A percentile compares a stretch with the other conserved stretches of the same genome.
Conservation (phyloP, 2,888 invertebrate genomes). For the Emmelina monodactyla region DNA sequence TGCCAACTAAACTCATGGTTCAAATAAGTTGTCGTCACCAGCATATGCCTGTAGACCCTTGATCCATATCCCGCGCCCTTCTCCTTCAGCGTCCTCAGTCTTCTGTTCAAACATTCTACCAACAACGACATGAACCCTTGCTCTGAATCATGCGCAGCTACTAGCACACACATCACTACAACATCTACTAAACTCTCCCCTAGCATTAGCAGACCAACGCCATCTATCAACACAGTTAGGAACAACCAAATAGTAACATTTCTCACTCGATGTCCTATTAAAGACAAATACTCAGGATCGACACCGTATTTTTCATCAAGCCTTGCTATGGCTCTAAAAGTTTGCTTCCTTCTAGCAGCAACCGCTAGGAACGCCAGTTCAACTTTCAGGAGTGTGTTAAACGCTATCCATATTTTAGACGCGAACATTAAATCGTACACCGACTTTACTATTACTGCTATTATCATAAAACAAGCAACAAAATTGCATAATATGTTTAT, state of each 20-base stretch:
- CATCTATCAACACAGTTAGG: no score
- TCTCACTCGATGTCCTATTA: no score
- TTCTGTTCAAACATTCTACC: conserved; percentile 31
- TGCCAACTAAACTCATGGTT: conserved; percentile 29
- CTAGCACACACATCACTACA: conserved; percentile 22
- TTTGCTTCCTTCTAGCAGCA: conserved; percentile 18
- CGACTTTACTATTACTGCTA: no score
- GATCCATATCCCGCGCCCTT: conserved; percentile 21
- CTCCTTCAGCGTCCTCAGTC: conserved; percentile 23
- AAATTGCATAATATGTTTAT: conserved; percentile 22
- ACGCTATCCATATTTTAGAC: no score
- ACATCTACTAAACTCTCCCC: no score
- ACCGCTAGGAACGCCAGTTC: conserved; percentile 15
- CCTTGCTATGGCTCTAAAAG: conserved; percentile 22
- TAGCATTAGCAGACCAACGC: no score
- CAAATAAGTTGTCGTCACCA: conserved; percentile 29
- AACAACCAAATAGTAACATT: no score
- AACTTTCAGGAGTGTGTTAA: no score
- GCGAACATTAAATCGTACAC: no score
- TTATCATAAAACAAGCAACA: no score
- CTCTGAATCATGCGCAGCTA: conserved; percentile 36
- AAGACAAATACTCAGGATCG: no score
- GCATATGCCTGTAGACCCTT: conserved; percentile 30
- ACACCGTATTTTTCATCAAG: conserved; percentile 29
- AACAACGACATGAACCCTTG: conserved; percentile 27